phyloP scores from a whole-genome alignment of 1,140 invertebrate species.

The Formica exsecta region DNA sequence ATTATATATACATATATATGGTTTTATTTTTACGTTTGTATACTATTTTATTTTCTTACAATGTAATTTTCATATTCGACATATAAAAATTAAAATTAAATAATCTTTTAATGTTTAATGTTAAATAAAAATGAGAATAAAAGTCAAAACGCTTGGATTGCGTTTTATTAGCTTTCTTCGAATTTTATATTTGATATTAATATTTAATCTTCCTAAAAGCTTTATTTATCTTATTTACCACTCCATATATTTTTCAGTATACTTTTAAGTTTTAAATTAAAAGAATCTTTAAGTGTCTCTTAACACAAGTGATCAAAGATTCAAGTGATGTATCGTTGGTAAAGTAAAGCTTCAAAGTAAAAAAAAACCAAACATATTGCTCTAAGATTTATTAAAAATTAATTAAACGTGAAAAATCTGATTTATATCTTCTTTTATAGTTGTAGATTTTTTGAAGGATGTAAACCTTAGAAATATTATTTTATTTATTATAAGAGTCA shows the following conservation, averaged over 20 bases:
- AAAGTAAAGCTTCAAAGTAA: constrained; percentile 20
- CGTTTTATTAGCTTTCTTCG: not conserved
- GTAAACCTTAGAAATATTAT: constrained; percentile 23
- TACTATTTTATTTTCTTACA: not conserved
- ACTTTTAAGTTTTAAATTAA: constrained; percentile 30
- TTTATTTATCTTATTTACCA: constrained; percentile 32
- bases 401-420: constrained; percentile 19
- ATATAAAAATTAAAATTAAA: not conserved
- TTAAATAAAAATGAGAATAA: not conserved
- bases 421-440: not conserved
- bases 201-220: not conserved
- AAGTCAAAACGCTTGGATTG: not conserved
- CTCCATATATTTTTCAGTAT: constrained; percentile 15
- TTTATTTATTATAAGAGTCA: constrained; percentile 6
- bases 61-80: not conserved
- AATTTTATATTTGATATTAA: not conserved
- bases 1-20: not conserved
- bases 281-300: constrained; percentile 32
- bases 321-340: constrained; percentile 31
- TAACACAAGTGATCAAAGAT: constrained; percentile 30
- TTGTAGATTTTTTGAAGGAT: not conserved
- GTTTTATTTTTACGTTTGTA: not conserved
- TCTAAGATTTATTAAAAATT: constrained; percentile 30
- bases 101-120: not conserved
- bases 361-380: constrained; percentile 14